phyloP scores from a whole-genome alignment of 2,888 invertebrate genomes.

The Melieria picta region DNA sequence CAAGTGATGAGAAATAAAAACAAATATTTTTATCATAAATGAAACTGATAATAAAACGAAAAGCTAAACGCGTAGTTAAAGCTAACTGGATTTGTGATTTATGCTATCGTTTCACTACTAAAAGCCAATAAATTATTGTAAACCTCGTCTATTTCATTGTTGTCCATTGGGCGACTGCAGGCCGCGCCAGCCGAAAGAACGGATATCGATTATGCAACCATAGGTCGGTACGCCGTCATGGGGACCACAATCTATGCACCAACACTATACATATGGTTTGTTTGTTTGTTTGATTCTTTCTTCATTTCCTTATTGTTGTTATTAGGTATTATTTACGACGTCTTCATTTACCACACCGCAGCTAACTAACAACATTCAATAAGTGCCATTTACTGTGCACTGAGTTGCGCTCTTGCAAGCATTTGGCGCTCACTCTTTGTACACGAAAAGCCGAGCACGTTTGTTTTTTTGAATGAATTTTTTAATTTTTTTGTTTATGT shows the following conservation, averaged over 20 bases:
- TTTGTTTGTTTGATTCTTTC: constrained; percentile 42
- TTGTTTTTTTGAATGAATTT: too few species aligned
- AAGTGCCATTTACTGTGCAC: too few species aligned
- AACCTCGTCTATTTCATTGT: too few species aligned
- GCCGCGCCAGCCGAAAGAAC: constrained; percentile 48
- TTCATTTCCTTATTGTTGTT: constrained; percentile 22
- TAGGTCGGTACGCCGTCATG: constrained; percentile 72
- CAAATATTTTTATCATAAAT: neutral
- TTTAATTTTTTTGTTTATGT: too few species aligned
- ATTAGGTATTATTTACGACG: neutral
- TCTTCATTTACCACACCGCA: too few species aligned
- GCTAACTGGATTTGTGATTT: neutral
- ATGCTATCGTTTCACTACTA: too few species aligned
- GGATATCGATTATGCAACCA: constrained; percentile 68
- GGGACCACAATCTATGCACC: constrained; percentile 73
- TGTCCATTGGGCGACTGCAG: neutral
- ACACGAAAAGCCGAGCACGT: too few species aligned
- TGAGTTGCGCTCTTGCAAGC: too few species aligned
- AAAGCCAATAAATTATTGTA: too few species aligned
- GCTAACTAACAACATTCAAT: too few species aligned
- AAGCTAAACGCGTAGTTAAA: neutral
- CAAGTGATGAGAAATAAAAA: neutral
- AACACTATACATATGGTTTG: constrained; percentile 72
- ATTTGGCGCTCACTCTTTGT: too few species aligned
- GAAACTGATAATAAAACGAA: neutral